phyloP scores from a whole-genome alignment of 2,888 invertebrate genomes.

The Sesia apiformis region DNA sequence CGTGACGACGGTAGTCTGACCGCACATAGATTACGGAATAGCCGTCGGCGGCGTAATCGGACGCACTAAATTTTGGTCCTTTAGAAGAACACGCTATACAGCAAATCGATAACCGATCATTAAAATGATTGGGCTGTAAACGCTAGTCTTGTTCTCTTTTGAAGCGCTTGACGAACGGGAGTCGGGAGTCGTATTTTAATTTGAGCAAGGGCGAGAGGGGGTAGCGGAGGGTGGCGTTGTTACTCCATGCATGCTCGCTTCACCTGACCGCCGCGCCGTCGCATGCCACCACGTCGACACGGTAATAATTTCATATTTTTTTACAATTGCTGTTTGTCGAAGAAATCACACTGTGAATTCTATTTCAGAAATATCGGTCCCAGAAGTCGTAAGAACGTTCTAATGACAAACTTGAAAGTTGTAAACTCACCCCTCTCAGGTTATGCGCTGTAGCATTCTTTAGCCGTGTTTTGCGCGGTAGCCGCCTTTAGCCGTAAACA shows the following conservation, averaged over 20 bases:
- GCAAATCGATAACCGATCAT: slow-evolving; percentile 71
- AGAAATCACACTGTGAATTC: too few relatives aligned
- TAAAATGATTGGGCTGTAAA: slow-evolving; percentile 69
- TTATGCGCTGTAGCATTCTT: not conserved
- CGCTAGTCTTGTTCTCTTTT: slow-evolving; percentile 54
- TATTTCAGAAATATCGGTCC: too few relatives aligned
- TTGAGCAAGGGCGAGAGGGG: slow-evolving; percentile 12
- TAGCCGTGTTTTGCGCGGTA: not conserved
- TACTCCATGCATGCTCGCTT: slow-evolving; percentile 8
- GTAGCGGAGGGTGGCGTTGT: slow-evolving; percentile 1
- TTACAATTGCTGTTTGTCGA: too few relatives aligned
- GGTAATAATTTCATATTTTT: too few relatives aligned
- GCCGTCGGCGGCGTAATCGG: slow-evolving; percentile 55
- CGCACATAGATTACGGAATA: slow-evolving; percentile 54
- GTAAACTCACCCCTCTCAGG: too few relatives aligned
- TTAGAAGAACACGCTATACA: slow-evolving; percentile 62
- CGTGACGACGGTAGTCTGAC: slow-evolving; percentile 59
- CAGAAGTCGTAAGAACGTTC: too few relatives aligned
- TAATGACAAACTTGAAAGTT: too few relatives aligned
- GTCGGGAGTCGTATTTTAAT: slow-evolving; percentile 63
- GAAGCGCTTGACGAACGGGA: slow-evolving; percentile 58
- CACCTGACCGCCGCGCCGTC: slow-evolving; percentile 14
- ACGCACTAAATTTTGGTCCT: slow-evolving; percentile 62
- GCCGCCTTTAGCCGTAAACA: slow-evolving; percentile 1
- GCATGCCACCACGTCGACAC: too few relatives aligned